A percentile compares a stretch with the other conserved stretches of the same genome.
phyloP scores from a whole-genome alignment of 2,113 vertebrate species.

The Athene cunicularia region DNA sequence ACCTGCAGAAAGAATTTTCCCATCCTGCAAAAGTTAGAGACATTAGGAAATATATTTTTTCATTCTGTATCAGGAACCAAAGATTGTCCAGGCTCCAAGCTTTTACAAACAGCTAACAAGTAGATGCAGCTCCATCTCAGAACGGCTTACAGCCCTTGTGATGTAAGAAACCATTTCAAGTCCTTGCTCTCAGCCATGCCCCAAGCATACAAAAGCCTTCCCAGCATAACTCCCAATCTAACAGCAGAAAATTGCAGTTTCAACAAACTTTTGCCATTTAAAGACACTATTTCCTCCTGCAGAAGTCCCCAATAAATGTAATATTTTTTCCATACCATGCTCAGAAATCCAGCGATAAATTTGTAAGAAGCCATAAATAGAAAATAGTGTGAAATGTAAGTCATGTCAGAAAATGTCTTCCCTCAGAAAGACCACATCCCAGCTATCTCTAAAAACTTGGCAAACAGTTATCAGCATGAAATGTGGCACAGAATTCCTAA shows the following conservation, averaged over 20 bases:
- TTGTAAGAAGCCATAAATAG: neutral
- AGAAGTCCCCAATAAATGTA: neutral
- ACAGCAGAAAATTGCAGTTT: neutral
- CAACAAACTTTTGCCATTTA: neutral
- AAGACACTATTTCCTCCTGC: neutral
- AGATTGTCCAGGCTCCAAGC: neutral
- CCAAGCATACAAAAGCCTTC: neutral
- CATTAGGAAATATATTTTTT: neutral
- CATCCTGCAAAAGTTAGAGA: constrained; percentile 18
- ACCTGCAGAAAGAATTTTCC: constrained; percentile 37
- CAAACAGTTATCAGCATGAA: neutral
- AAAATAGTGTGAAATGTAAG: neutral
- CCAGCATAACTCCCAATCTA: neutral
- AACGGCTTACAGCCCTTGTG: neutral
- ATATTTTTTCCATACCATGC: neutral
- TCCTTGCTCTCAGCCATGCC: neutral
- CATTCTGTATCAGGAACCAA: neutral
- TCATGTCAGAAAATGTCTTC: neutral
- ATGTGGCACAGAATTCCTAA: neutral
- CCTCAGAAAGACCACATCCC: neutral
- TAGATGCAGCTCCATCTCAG: neutral
- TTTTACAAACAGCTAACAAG: neutral
- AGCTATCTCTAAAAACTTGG: neutral
- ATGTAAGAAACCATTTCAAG: neutral
- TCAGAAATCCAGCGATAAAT: neutral